Evolutionary conservation across 1,140 invertebrate species (phyloP).

Genomic region (Scaptomyza montana): DNA sequence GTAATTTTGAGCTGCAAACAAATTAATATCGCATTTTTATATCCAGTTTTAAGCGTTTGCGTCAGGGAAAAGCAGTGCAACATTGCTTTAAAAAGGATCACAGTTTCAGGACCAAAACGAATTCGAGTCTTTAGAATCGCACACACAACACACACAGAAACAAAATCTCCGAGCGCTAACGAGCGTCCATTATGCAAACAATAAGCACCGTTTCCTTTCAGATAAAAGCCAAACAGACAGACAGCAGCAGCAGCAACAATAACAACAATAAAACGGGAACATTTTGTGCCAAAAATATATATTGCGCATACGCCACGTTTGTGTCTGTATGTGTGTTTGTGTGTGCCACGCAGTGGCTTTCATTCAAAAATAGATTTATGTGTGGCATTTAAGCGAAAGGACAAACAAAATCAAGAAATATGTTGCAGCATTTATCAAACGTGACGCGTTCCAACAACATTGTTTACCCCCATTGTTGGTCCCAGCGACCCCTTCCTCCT

Average conservation of each 20-base stretch:
- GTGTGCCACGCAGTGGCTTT: constrained; percentile 44
- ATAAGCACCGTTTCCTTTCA: constrained; percentile 74
- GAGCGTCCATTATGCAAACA: constrained; percentile 82
- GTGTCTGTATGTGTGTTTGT: constrained; percentile 62
- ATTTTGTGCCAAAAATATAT: constrained; percentile 36
- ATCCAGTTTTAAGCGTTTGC: constrained; percentile 58
- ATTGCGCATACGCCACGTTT: constrained; percentile 69
- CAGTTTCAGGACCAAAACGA: background rate
- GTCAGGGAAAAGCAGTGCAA: constrained; percentile 9
- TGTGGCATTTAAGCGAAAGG: constrained; percentile 70
- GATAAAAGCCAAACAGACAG: constrained; percentile 59
- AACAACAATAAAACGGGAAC: constrained; percentile 38
- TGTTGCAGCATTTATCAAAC: constrained; percentile 76
- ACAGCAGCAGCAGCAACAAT: background rate
- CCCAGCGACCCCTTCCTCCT: background rate
- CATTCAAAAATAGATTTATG: constrained; percentile 83
- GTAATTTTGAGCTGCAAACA: constrained; percentile 49
- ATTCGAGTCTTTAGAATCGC: constrained; percentile 12
- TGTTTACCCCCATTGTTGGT: constrained; percentile 2
- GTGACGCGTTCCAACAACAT: constrained; percentile 61
- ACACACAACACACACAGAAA: background rate
- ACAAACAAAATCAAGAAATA: constrained; percentile 77
- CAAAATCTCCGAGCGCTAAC: constrained; percentile 60
- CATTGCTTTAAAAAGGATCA: constrained; percentile 15
- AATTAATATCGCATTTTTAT: constrained; percentile 83